Evolutionary conservation across 2,113 vertebrate genomes (phyloP), one percentile per base, ranked within the genome.

Genomic region (Paralichthys olivaceus): DNA sequence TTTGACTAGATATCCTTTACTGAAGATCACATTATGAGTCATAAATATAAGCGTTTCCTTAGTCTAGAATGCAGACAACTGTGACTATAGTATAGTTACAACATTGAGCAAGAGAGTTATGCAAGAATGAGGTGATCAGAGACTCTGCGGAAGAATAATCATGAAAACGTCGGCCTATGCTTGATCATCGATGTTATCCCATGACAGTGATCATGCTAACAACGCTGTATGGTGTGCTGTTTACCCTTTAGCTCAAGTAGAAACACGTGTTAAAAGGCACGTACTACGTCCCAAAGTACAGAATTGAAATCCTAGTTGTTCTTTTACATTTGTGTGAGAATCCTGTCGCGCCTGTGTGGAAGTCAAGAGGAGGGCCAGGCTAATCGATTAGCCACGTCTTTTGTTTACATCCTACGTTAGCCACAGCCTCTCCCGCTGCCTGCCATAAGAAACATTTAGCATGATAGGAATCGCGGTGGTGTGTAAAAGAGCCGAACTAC

Each of bases 351-450:
- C 14, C 20, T 45, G 23, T 67, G 47, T 6, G 2, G 9, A 20
- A 29, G 20, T 67, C 4, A 45, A 19, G 11, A 22, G 9, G 4
- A 11, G 4, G 55, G 55, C 1, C 34, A 32, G 0, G 58, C 49
- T 65, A 66, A 40, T 32, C 15, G 32, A 28, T 23, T 28, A 56
- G 37, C 13, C 0, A 9, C 19, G 56, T 64, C 78, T 87, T 72
- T 89, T 90, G 88, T 91, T 87, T 88, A 90, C 87, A 84, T 85
- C 19, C 14, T 9, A 54, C n/a, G 43, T 54, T 62, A 76, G 69
- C 66, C 5, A 20, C 2, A 12, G 7, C 58, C 11, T 57, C 2
- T 6, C 6, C 13, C 23, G 8, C 28, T 26, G 17, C 20, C 9
- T 47, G 57, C 40, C 1, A 17, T 23, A 17, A 15, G 5, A 15